A percentile compares a stretch with the other conserved stretches of the same genome.
These are phyloP conservation scores for Oryzias woworae DNA, from an alignment of 2,113 vertebrate species.

Conservation along the genomic window DNA sequence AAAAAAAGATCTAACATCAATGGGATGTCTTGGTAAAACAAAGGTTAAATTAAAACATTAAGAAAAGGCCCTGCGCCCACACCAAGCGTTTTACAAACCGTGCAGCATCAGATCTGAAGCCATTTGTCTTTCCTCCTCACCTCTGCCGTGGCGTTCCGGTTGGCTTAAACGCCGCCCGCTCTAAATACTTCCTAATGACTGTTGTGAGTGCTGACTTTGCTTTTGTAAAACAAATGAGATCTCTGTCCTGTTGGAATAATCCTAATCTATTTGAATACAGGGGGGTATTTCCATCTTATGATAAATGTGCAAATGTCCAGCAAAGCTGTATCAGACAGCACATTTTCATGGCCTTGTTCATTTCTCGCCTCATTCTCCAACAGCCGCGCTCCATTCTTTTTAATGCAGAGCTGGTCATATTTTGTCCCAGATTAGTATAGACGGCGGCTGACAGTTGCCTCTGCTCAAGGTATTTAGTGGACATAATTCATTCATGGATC, in stretches of 20 bases:
- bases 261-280: constrained; percentile 72
- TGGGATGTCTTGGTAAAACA: no score
- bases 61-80: no score
- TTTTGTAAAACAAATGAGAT: constrained; percentile 73
- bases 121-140: constrained; percentile 46
- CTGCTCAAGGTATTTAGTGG: constrained; percentile 94
- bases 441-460: constrained; percentile 86
- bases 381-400: constrained; percentile 70
- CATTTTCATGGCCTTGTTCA: constrained; percentile 88
- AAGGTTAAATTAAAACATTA: no score
- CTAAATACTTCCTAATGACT: constrained; percentile 63
- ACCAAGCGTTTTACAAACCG: no score
- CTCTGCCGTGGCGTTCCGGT: constrained; percentile 8
- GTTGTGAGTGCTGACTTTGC: constrained; percentile 61
- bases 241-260: constrained; percentile 77
- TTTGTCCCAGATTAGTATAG: constrained; percentile 94
- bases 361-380: constrained; percentile 82
- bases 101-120: not conserved
- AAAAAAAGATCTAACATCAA: not conserved
- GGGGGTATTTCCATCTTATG: constrained; percentile 69
- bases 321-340: constrained; percentile 78
- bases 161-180: constrained; percentile 19
- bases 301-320: constrained; percentile 84
- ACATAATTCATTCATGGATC: constrained; percentile 98
- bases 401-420: constrained; percentile 90